Evolutionary conservation across 2,888 invertebrate genomes (phyloP), one percentile per base, ranked within the genome.

Genomic region (Drosophila kambysellisi): DNA sequence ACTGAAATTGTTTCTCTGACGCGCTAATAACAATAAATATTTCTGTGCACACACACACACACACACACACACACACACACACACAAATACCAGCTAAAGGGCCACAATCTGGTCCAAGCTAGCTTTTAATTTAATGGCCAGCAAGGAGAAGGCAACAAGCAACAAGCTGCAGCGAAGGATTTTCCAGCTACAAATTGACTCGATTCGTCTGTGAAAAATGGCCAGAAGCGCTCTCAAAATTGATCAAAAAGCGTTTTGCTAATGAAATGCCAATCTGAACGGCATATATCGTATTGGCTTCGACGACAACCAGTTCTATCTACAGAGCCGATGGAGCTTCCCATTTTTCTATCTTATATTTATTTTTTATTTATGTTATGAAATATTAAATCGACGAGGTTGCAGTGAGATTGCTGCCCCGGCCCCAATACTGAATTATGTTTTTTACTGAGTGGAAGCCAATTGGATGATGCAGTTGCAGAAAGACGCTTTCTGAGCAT

Each of bases 1-100:
- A 35, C 46, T 41, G 32, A 54, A 67, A 67, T 56, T 74, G 59
- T 66, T 50, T 72, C 29, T 50, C 53, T 50, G 53, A 52, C 61
- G 56, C 65, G 51, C 35, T 72, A 60, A 69, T 74, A 79, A 77
- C 73, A 64, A 71, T 75, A 79, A 75, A 79, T 79, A 67, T 70
- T 63, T 37, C 30, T 39, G 25, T 33, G 29, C 20, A 61, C 39
- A 56, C n/a, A n/a, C 33, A 46, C 11, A 25, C 25, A 25, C 25
- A 25, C 3, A 25, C 25, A 25, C 25, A 25, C 25, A 25, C 25
- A 25, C 3, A 25, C 25, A 25, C 25, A 25, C 25, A 25, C 25
- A 25, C 25, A 25, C 2, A 25, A 25, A 25, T 25, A 25, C 32
- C 51, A 37, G 41, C 43, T 41, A 20, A 30, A 54, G 56, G 33